Evolutionary conservation across 2,888 invertebrate species (phyloP).

Genomic region (Calameuta filiformis): DNA sequence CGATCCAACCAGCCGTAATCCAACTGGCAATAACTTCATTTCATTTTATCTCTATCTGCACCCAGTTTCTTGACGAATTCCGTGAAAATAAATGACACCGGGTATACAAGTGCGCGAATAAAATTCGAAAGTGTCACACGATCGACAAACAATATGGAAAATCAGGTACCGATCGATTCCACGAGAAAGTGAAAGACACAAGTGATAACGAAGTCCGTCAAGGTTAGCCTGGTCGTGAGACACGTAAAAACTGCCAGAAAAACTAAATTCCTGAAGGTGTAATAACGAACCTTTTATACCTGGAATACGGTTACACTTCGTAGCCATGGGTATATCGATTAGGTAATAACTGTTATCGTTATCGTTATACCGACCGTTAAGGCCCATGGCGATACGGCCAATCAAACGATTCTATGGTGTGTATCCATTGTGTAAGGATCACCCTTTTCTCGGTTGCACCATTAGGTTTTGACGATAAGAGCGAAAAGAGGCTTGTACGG

Average conservation of each 20-base stretch:
- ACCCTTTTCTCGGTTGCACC: conserved; percentile 1
- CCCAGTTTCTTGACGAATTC: not conserved
- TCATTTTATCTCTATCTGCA: not conserved
- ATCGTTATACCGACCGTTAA: conserved; percentile 45
- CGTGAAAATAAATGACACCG: not conserved
- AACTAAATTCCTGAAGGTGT: conserved; percentile 35
- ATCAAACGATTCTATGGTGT: conserved; percentile 38
- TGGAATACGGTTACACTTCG: conserved; percentile 38
- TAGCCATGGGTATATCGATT: conserved; percentile 36
- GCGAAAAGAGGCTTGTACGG: not conserved
- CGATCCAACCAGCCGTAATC: not conserved
- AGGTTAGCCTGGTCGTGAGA: conserved; percentile 10
- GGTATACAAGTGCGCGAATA: not conserved
- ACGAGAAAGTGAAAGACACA: not conserved
- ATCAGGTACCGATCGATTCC: not conserved
- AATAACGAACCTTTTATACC: conserved; percentile 32
- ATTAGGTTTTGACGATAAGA: not conserved
- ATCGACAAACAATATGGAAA: not conserved
- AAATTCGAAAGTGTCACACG: not conserved
- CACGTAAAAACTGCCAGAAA: conserved; percentile 15
- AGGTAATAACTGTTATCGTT: conserved; percentile 51
- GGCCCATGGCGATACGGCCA: conserved; percentile 38
- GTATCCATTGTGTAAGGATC: conserved; percentile 8
- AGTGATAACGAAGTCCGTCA: not conserved
- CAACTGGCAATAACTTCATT: not conserved